phyloP scores from a whole-genome alignment of 2,797 vertebrate species.

The Xenops minutus region DNA sequence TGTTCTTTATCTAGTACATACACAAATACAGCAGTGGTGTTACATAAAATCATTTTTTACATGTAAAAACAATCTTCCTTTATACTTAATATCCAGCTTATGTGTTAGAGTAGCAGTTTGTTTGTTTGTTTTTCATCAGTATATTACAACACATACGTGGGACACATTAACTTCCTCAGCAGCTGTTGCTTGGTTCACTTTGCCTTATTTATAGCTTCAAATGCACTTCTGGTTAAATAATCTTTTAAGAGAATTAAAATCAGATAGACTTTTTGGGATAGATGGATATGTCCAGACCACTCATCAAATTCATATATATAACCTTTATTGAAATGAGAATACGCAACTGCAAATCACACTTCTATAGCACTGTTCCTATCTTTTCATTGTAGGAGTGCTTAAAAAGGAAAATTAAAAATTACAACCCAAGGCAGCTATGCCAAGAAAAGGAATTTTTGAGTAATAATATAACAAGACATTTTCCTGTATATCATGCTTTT shows the following conservation, averaged over 20 bases:
- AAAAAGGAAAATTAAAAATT: constrained; percentile 21
- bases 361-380: not conserved
- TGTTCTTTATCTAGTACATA: not conserved
- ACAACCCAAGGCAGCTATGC: not conserved
- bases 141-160: not conserved
- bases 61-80: not conserved
- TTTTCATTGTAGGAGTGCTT: not conserved
- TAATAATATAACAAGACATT: not conserved
- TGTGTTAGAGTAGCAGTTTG: not conserved
- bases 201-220: constrained; percentile 21
- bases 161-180: constrained; percentile 50
- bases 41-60: not conserved
- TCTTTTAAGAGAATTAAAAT: constrained; percentile 54
- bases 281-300: not conserved
- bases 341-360: not conserved
- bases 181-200: constrained; percentile 51
- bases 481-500: not conserved
- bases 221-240: constrained; percentile 41
- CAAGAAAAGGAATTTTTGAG: not conserved
- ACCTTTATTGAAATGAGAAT: constrained; percentile 10
- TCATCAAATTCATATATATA: not conserved
- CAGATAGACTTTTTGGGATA: constrained; percentile 17
- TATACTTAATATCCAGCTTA: not conserved
- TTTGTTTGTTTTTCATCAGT: constrained; percentile 30
- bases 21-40: not conserved